Base-by-base conservation (phyloP, 2,888 invertebrate species). In the Syrista parreyssii region DNA sequence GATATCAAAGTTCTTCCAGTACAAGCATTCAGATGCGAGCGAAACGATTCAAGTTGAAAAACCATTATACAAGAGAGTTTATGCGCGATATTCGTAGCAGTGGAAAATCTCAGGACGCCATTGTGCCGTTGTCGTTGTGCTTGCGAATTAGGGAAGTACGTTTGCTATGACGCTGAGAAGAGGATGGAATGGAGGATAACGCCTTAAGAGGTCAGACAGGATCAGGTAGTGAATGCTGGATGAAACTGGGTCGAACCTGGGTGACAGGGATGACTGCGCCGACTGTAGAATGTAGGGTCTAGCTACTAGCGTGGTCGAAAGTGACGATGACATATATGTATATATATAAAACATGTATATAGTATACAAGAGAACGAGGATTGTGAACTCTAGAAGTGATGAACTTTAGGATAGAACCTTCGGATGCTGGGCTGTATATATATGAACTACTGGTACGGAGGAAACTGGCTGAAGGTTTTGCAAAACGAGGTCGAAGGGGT, bases 191-290 rank as follows among this genome's bases (percentile, higher is more conserved):
- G 23, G 23, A 23, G 40, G 55, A 55, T 55, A 55, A 55, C 23
- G 55, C 9, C 55, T 23, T 55, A 55, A 55, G 55, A 55, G 55
- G 55, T 55, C 55, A 23, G 55, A 55, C 55, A 55, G 55, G 55
- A 55, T 55, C 55, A 55, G 55, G 55, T 9, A 55, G 55, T 55
- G 55, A 55, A 55, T 55, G 71, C 31, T 71, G 71, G 71, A 71
- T 71, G 71, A 31, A 71, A 71, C 71, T 71, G 32, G 71, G 71
- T 71, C 71, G 31, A 71, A 71, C 31, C 71, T 33, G 31, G 31
- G 71, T 15, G 71, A 71, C 71, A 71, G 31, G 32, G 71, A 71
- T 12, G 71, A 71, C n/a, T 71, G n/a, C 31, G n/a, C 31, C 71
- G 32, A 55, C 55, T 55, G 9, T 55, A 55, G 55, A 55, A 55